phyloP scores from a whole-genome alignment of 2,888 invertebrate species.

The Andrena trimmerana region DNA sequence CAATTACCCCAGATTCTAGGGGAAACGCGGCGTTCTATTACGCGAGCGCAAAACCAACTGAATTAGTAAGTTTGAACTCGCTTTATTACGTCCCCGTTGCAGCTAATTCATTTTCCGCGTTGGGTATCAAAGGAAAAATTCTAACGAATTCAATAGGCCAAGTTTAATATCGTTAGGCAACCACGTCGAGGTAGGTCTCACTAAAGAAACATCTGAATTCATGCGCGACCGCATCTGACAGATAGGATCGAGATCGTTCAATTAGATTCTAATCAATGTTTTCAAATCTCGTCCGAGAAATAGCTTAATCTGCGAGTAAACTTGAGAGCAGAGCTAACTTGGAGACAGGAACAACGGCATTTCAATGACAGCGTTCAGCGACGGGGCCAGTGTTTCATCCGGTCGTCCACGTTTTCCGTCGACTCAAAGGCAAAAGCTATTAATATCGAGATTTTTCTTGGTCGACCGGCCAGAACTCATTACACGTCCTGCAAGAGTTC shows the following conservation, averaged over 20 bases:
- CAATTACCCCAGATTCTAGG: slow-evolving; percentile 62
- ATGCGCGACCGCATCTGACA: no score
- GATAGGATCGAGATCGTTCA: no score
- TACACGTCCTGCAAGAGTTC: slow-evolving; percentile 71
- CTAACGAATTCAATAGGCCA: neutral
- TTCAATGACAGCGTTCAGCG: slow-evolving; percentile 27
- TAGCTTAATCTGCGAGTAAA: no score
- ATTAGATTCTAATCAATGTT: no score
- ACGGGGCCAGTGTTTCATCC: slow-evolving; percentile 15
- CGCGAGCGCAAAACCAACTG: slow-evolving; percentile 9
- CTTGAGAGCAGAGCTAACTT: neutral
- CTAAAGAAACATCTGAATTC: neutral
- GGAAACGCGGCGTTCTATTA: slow-evolving; percentile 23
- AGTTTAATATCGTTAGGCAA: slow-evolving; percentile 3
- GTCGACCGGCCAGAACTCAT: slow-evolving; percentile 68
- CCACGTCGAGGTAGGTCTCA: neutral
- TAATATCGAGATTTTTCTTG: slow-evolving; percentile 67
- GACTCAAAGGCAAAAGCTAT: slow-evolving; percentile 66
- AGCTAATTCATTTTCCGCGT: slow-evolving; percentile 8
- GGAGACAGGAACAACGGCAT: neutral
- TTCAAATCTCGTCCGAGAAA: no score
- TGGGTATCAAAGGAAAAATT: neutral
- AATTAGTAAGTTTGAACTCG: slow-evolving; percentile 31
- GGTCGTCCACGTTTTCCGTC: slow-evolving; percentile 22
- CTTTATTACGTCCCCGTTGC: neutral